Base-by-base conservation (phyloP, 2,797 vertebrate genomes). In the Poecilia wingei region DNA sequence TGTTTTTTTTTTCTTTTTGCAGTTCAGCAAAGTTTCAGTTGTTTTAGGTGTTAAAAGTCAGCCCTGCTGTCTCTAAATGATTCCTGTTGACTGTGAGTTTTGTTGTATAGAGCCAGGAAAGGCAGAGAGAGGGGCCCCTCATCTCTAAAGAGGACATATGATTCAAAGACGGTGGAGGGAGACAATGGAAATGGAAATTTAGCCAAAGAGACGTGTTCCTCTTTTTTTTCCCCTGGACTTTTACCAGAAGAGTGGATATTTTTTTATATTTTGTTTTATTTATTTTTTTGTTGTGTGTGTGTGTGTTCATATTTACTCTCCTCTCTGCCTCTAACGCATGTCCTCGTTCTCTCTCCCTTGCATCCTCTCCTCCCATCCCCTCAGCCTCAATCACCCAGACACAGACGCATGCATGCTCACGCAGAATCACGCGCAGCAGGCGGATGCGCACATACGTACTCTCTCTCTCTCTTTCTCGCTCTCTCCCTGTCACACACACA, bases 361-460 rank as follows among this genome's bases (percentile, higher is more conserved):
- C 78, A 75, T 88, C 81, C 84, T 82, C 82, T 71, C 88, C 80
- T 85, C 88, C 86, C 89, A 88, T 86, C 88, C 86, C 89, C 89
- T 89, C 88, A 90, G 88, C 93, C 91, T 94, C 92, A 91, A 91
- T 93, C 92, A 94, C 90, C 91, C 93, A 94, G 92, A 94, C 92
- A 93, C 91, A 92, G 90, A 95, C 92, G 87, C 94, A 90, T 89
- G 91, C 94, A 94, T 94, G 93, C 90, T 94, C 95, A 94, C 91
- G 91, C 93, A 94, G 86, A 92, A 94, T 93, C 87, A 87, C 93
- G 89, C 93, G 90, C 94, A 92, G 91, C 92, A 92, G 89, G 91
- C 93, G 91, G 91, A 92, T 91, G 84, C 93, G 88, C 90, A 90
- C 91, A 87, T 93, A 90, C 93, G 88, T 91, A 83, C 90, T 88